phyloP scores from a whole-genome alignment of 2,113 vertebrate genomes.

The Corynorhinus townsendii region DNA sequence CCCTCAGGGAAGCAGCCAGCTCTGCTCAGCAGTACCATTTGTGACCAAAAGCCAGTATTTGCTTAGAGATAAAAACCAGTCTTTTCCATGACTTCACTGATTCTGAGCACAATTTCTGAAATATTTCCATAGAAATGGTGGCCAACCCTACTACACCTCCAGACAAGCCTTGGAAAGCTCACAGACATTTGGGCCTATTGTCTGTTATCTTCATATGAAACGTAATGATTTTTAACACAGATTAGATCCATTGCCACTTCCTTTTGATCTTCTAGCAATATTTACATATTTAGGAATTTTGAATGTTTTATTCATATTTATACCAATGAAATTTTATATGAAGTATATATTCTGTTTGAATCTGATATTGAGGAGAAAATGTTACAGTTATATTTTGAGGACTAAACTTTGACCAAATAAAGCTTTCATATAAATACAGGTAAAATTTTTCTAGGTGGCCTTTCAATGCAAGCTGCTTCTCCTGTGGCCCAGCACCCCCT shows the following conservation, averaged over 20 bases:
- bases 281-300: constrained; percentile 14
- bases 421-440: background rate
- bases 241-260: background rate
- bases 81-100: background rate
- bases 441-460: background rate
- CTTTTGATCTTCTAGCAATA: background rate
- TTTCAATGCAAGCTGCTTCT: background rate
- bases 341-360: constrained; percentile 1
- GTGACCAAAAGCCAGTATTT: background rate
- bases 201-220: background rate
- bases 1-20: background rate
- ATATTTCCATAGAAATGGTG: background rate
- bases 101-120: background rate
- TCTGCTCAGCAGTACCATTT: fast-evolving
- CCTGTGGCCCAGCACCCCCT: constrained; percentile 68
- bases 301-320: constrained; percentile 31
- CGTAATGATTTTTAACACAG: background rate
- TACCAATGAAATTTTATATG: constrained; percentile 20
- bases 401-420: constrained; percentile 56
- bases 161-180: background rate
- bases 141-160: background rate
- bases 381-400: constrained; percentile 47
- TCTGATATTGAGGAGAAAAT: background rate
- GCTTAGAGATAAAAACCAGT: too few species aligned
- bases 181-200: fast-evolving